Evolutionary conservation across 2,888 invertebrate genomes (phyloP).

Genomic region (Strigamia maritima): DNA sequence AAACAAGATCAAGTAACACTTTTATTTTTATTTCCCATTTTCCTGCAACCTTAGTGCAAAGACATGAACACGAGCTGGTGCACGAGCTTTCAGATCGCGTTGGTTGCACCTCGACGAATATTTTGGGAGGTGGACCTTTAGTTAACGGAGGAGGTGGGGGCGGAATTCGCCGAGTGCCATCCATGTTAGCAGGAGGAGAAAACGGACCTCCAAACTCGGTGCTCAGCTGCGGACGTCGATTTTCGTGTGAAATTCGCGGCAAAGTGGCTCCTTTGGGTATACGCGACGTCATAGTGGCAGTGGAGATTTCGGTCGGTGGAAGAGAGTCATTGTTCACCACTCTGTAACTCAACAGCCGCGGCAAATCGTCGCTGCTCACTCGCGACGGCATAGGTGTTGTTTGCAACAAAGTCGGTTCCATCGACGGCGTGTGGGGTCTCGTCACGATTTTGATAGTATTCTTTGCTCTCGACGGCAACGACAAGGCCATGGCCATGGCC

Average conservation of each 20-base stretch:
- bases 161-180: constrained; percentile 28
- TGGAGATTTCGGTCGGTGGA: constrained; percentile 8
- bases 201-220: not conserved
- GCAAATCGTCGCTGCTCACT: constrained; percentile 11
- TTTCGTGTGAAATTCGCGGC: constrained; percentile 33
- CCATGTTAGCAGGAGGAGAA: not conserved
- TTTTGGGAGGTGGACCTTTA: constrained; percentile 38
- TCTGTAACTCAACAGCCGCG: constrained; percentile 32
- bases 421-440: not conserved
- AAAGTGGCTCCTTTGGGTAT: constrained; percentile 26
- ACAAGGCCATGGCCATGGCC: not conserved
- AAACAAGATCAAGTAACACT: not conserved
- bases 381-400: not conserved
- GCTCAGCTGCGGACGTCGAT: not conserved
- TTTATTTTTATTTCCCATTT: not conserved
- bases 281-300: not conserved
- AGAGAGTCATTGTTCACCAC: constrained; percentile 17
- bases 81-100: constrained; percentile 38
- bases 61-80: constrained; percentile 39
- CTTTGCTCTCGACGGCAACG: not conserved
- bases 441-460: not conserved
- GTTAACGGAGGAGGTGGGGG: constrained; percentile 38
- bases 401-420: constrained; percentile 20
- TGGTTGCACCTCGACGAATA: constrained; percentile 37
- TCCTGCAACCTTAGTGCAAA: constrained; percentile 37